phyloP scores from a whole-genome alignment of 2,113 vertebrate species.

The Brachyistius frenatus region DNA sequence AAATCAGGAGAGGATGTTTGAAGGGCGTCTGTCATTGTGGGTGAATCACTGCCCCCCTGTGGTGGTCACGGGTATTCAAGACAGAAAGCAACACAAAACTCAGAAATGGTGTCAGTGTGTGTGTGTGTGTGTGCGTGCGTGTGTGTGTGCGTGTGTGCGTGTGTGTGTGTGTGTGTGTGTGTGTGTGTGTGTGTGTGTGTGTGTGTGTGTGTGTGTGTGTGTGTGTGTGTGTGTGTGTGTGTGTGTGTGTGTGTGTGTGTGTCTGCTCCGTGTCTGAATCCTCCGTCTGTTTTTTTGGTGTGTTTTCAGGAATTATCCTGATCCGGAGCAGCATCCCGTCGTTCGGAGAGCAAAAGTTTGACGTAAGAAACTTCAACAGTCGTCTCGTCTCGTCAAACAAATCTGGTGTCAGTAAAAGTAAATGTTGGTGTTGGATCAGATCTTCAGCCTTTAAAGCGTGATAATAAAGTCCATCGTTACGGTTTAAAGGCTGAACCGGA shows the following conservation, averaged over 20 bases:
- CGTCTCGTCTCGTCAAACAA: not conserved
- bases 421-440: too few species aligned
- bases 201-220: conserved; percentile 5
- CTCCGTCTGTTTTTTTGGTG: not conserved
- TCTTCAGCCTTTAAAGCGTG: too few species aligned
- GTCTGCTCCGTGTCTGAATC: conserved; percentile 15
- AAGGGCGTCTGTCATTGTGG: not conserved
- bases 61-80: conserved; percentile 36
- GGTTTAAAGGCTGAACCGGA: too few species aligned
- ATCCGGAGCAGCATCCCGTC: not conserved
- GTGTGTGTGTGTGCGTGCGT: conserved; percentile 12
- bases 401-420: too few species aligned
- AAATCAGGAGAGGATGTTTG: conserved; percentile 38
- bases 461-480: too few species aligned
- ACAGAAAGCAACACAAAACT: not conserved
- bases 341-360: not conserved
- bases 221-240: too few species aligned
- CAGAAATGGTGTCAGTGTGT: not conserved
- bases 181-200: not conserved
- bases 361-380: conserved; percentile 27
- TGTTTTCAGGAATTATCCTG: conserved; percentile 34
- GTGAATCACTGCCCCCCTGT: conserved; percentile 67
- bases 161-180: too few species aligned
- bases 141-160: too few species aligned
- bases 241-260: not conserved